phyloP scores from a whole-genome alignment of 92 coral and sea anemone genomes.

The Phenganax marumi region DNA sequence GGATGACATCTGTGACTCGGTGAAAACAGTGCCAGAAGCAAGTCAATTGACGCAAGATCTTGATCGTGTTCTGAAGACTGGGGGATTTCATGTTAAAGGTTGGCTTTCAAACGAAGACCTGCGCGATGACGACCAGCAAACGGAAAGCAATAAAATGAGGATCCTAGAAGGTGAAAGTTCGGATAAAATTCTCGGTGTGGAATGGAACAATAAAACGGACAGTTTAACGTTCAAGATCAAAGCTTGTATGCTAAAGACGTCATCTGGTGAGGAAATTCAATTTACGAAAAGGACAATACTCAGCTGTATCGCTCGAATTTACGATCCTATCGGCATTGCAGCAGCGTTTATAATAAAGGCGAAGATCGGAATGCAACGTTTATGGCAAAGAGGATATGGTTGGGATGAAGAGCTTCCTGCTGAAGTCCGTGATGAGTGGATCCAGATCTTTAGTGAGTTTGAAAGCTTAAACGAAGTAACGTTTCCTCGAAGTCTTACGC shows the following conservation, averaged over 20 bases:
- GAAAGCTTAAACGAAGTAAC: slow-evolving; percentile 8
- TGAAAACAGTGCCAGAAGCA: slow-evolving; percentile 31
- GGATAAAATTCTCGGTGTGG: slow-evolving; percentile 36
- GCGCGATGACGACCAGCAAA: not conserved
- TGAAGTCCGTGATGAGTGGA: slow-evolving; percentile 24
- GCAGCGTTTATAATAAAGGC: slow-evolving; percentile 32
- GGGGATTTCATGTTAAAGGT: slow-evolving; percentile 52
- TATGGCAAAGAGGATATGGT: slow-evolving; percentile 38
- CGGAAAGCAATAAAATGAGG: not conserved
- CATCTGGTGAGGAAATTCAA: not conserved
- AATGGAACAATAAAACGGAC: slow-evolving; percentile 29
- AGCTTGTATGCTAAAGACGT: not conserved
- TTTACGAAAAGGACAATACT: slow-evolving; percentile 19
- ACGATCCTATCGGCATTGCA: slow-evolving; percentile 51
- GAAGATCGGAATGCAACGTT: slow-evolving; percentile 34
- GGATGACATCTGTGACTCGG: slow-evolving; percentile 70
- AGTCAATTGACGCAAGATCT: slow-evolving; percentile 26
- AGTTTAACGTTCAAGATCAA: not conserved
- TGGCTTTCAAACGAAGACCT: slow-evolving; percentile 32
- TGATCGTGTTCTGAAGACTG: slow-evolving; percentile 42
- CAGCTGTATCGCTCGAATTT: slow-evolving; percentile 45
- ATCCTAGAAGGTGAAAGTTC: not conserved
- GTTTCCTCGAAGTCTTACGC: slow-evolving; percentile 40
- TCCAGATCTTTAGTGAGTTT: slow-evolving; percentile 5
- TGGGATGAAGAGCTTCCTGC: slow-evolving; percentile 41